Conservation (phyloP, 2,797 vertebrate genomes). For the Sternotherus odoratus region DNA sequence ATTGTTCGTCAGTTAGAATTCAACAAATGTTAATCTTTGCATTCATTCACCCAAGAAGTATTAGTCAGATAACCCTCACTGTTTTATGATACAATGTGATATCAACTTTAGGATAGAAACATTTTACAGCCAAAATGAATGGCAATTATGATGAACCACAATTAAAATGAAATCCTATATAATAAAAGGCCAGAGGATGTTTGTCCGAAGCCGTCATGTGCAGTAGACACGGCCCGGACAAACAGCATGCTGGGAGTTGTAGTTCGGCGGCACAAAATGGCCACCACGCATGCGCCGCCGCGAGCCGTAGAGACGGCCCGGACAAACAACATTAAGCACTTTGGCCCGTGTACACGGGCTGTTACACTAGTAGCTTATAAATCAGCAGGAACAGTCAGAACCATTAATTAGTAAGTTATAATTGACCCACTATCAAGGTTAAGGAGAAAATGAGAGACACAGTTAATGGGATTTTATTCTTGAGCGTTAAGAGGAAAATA, state of each 20-base stretch:
- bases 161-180: slow-evolving; percentile 16
- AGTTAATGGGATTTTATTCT: background rate
- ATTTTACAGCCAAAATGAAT: background rate
- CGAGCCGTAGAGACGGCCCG: too few relatives aligned
- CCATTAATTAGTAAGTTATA: background rate
- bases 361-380: slow-evolving; percentile 33
- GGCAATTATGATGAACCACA: background rate
- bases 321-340: too few relatives aligned
- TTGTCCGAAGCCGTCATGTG: too few relatives aligned
- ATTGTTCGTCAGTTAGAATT: background rate
- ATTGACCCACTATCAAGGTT: background rate
- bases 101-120: background rate
- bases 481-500: background rate
- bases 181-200: too few relatives aligned
- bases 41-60: background rate
- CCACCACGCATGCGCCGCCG: too few relatives aligned
- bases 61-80: background rate
- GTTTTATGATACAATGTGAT: background rate
- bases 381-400: background rate
- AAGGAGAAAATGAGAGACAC: background rate
- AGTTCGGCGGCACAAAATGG: too few relatives aligned
- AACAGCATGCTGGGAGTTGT: too few relatives aligned
- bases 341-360: too few relatives aligned
- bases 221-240: too few relatives aligned
- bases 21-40: slow-evolving; percentile 9